Percentiles rank a stretch among this genome's conserved stretches.
Evolutionary conservation across 2,113 vertebrate species (phyloP).

Genomic region (Pomatostomus ruficeps): DNA sequence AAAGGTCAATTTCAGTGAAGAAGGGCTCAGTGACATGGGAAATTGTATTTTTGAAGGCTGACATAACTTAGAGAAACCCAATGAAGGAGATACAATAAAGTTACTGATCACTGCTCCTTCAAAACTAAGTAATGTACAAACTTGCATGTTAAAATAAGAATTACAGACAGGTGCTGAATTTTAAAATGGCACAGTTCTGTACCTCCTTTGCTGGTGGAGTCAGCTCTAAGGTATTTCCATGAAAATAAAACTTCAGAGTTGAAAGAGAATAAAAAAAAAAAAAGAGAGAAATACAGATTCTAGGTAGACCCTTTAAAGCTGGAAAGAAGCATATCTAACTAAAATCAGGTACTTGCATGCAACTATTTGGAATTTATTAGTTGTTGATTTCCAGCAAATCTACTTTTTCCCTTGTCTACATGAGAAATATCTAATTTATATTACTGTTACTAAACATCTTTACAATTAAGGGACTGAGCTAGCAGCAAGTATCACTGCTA

Average conservation of each 20-base stretch:
- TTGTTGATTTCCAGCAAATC: background rate
- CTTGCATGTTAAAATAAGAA: background rate
- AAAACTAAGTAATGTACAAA: conserved; percentile 17
- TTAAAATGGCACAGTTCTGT: background rate
- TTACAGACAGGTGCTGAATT: background rate
- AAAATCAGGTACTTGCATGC: background rate
- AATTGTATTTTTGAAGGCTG: background rate
- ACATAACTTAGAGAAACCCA: background rate
- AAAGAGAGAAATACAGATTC: background rate
- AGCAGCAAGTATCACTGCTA: background rate
- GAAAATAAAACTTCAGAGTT: background rate
- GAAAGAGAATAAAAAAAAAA: background rate
- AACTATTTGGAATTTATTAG: background rate
- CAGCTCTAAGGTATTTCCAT: background rate
- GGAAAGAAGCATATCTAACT: background rate
- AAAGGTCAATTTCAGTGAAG: conserved; percentile 3
- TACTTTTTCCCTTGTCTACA: background rate
- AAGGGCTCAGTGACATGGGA: background rate
- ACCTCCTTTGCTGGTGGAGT: background rate
- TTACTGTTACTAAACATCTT: background rate
- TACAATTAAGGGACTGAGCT: background rate
- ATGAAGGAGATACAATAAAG: background rate
- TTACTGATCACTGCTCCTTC: conserved; percentile 17
- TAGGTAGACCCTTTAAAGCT: background rate
- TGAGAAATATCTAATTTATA: background rate